Percentiles rank a stretch among this genome's conserved stretches.
Conservation (phyloP, 1,140 invertebrate species). For the Rhagoletis zephyria region DNA sequence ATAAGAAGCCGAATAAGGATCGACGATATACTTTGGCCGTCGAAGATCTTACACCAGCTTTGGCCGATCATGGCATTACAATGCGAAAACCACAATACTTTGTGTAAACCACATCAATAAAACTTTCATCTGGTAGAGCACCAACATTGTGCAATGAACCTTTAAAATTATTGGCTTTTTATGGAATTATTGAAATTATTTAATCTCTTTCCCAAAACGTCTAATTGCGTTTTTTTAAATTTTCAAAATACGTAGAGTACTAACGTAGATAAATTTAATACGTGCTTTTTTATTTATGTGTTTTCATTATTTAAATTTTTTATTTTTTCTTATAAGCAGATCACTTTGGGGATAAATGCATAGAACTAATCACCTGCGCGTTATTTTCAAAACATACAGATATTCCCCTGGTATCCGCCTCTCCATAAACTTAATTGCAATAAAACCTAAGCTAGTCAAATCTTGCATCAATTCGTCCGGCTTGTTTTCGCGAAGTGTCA, state of each 20-base stretch:
- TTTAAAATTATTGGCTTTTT: no score
- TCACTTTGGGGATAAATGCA: no score
- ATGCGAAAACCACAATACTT: slow-evolving; percentile 58
- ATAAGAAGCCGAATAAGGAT: slow-evolving; percentile 79
- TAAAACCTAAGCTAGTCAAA: slow-evolving; percentile 78
- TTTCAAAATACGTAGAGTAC: no score
- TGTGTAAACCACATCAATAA: slow-evolving; percentile 45
- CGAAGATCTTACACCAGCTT: slow-evolving; percentile 93
- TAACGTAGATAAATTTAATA: no score
- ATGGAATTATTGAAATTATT: no score
- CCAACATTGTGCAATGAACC: no score
- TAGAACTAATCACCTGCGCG: slow-evolving; percentile 54
- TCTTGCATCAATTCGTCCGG: slow-evolving; percentile 81
- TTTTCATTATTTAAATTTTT: no score
- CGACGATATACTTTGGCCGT: slow-evolving; percentile 92
- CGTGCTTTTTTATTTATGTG: no score
- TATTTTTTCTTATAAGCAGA: no score
- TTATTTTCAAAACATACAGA: slow-evolving; percentile 75
- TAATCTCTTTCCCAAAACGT: no score
- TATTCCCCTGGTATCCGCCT: slow-evolving; percentile 77
- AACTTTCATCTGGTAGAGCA: no score
- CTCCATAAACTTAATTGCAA: slow-evolving; percentile 78
- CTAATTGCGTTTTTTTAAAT: no score
- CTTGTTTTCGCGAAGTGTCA: slow-evolving; percentile 90
- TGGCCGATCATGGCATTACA: slow-evolving; percentile 94